These are phyloP conservation scores for Pycnonotus jocosus DNA, from an alignment of 2,113 vertebrate genomes.

Conservation along the genomic window DNA sequence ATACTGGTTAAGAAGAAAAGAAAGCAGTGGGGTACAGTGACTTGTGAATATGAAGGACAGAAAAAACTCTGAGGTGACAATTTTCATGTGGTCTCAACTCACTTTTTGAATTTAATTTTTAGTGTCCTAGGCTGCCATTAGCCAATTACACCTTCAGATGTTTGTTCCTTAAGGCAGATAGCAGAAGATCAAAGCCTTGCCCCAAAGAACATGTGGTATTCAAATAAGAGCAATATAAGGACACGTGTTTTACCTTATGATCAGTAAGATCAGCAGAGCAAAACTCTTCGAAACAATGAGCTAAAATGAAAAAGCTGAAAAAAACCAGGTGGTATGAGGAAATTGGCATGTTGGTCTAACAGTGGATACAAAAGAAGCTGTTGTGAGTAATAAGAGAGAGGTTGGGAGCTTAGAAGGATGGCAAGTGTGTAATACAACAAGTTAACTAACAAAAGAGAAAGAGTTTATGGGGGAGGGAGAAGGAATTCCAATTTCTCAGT, in stretches of 20 bases:
- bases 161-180: background rate
- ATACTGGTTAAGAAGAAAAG: background rate
- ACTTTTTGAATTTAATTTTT: background rate
- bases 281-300: background rate
- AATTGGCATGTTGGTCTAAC: background rate
- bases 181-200: background rate
- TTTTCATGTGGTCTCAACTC: background rate
- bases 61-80: background rate
- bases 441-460: background rate
- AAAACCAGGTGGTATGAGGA: background rate
- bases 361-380: background rate
- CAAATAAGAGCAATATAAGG: background rate
- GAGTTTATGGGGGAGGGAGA: background rate
- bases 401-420: background rate
- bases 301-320: background rate
- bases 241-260: background rate
- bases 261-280: background rate
- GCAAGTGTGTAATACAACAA: background rate
- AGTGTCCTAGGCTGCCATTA: background rate
- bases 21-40: background rate
- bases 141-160: background rate
- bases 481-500: conserved; percentile 35
- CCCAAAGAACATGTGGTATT: background rate
- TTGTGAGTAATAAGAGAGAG: background rate
- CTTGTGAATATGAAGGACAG: background rate